These are phyloP conservation scores for Empidonax traillii DNA, from an alignment of 2,113 vertebrate genomes.

Conservation along the genomic window DNA sequence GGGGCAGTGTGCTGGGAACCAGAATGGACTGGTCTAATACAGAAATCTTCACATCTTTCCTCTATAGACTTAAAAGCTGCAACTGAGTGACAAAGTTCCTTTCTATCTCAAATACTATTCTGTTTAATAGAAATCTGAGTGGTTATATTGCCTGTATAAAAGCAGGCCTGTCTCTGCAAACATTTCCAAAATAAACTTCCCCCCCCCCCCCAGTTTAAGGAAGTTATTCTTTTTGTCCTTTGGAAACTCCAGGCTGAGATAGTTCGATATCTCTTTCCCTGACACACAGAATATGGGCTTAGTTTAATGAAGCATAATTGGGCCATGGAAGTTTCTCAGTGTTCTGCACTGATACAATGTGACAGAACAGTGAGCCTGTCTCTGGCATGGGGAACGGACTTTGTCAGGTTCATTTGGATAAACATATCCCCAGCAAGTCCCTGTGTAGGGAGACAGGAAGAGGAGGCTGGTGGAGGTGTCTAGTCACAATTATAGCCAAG, in stretches of 20 bases:
- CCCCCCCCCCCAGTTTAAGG: not conserved
- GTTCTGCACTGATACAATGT: not conserved
- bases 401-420: not conserved
- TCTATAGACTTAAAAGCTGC: not conserved
- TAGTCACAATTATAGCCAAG: not conserved
- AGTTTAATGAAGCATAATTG: constrained; percentile 68
- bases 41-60: not conserved
- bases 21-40: not conserved
- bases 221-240: not conserved
- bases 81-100: not conserved
- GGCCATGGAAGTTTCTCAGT: constrained; percentile 37
- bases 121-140: not conserved
- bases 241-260: not conserved
- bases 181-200: not conserved
- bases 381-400: not conserved
- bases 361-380: constrained; percentile 36
- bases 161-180: not conserved
- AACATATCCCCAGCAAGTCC: not conserved
- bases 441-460: not conserved
- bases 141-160: not conserved
- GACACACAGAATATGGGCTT: not conserved
- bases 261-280: not conserved
- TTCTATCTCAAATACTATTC: not conserved
- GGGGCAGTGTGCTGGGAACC: not conserved
- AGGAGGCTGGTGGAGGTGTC: not conserved